Conservation (phyloP, 1,140 invertebrate genomes). For the Homalodisca vitripennis region DNA sequence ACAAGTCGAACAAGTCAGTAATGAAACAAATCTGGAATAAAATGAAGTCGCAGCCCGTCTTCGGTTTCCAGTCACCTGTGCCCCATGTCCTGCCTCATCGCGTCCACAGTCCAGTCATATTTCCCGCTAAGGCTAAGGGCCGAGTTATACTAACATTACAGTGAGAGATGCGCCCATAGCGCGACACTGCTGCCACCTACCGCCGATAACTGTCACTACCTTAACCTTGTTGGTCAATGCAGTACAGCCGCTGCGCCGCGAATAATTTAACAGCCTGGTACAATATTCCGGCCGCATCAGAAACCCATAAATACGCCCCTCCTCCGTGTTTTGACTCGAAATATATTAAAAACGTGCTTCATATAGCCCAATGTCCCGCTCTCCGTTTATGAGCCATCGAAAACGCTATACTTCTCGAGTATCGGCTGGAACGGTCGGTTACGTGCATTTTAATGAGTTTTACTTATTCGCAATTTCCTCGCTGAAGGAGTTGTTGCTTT, state of each 20-base stretch:
- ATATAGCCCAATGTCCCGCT: constrained; percentile 11
- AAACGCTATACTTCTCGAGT: constrained; percentile 8
- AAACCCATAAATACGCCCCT: constrained; percentile 17
- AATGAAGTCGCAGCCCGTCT: too few species aligned
- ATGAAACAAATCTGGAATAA: too few species aligned
- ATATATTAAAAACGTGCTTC: constrained; percentile 27
- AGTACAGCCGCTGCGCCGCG: neutral
- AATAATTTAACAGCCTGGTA: constrained; percentile 10
- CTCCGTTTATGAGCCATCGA: constrained; percentile 6
- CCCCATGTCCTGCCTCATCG: too few species aligned
- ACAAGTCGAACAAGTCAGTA: too few species aligned
- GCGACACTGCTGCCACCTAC: constrained; percentile 5
- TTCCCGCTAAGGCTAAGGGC: too few species aligned
- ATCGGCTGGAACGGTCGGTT: constrained; percentile 10
- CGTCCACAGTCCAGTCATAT: too few species aligned
- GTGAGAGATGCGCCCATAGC: constrained; percentile 4
- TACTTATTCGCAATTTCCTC: constrained; percentile 9
- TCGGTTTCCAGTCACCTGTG: too few species aligned
- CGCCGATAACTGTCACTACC: neutral
- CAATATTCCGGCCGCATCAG: constrained; percentile 23
- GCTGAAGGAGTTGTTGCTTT: neutral
- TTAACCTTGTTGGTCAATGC: neutral
- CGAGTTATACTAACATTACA: constrained; percentile 8
- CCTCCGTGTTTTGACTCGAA: constrained; percentile 21
- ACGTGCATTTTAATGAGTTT: constrained; percentile 17